These are phyloP conservation scores for Cromileptes altivelis DNA, from an alignment of 2,113 vertebrate species.

Conservation along the genomic window DNA sequence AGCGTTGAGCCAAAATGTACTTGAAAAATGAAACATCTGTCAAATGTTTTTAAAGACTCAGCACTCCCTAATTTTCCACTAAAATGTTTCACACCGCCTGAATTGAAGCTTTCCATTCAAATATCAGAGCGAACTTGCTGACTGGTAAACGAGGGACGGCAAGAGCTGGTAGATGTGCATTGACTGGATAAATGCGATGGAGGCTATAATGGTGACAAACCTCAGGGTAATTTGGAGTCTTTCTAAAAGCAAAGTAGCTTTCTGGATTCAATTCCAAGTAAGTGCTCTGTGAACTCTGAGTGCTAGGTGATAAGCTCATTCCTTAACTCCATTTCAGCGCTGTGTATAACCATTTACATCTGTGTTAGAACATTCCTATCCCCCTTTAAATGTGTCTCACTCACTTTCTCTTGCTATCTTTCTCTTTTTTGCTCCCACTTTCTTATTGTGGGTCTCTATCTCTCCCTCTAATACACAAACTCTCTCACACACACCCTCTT, in stretches of 20 bases:
- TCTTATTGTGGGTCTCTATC: neutral
- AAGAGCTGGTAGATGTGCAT: neutral
- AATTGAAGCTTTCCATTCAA: constrained; percentile 40
- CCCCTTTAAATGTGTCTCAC: constrained; percentile 8
- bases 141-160: constrained; percentile 6
- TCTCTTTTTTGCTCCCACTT: neutral
- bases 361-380: constrained; percentile 41
- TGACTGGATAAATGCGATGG: constrained; percentile 1
- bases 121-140: constrained; percentile 15
- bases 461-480: neutral
- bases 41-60: constrained; percentile 41
- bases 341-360: constrained; percentile 30
- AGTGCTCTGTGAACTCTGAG: constrained; percentile 9
- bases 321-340: constrained; percentile 25
- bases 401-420: constrained; percentile 15
- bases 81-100: constrained; percentile 40
- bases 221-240: neutral
- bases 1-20: constrained; percentile 20
- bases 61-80: constrained; percentile 40
- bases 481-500: constrained; percentile 38
- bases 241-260: constrained; percentile 33
- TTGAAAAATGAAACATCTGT: constrained; percentile 61
- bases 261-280: constrained; percentile 40
- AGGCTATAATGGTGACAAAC: constrained; percentile 11
- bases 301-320: constrained; percentile 44